phyloP scores from a whole-genome alignment of 1,140 invertebrate species.

The Chironomus striatipennis region DNA sequence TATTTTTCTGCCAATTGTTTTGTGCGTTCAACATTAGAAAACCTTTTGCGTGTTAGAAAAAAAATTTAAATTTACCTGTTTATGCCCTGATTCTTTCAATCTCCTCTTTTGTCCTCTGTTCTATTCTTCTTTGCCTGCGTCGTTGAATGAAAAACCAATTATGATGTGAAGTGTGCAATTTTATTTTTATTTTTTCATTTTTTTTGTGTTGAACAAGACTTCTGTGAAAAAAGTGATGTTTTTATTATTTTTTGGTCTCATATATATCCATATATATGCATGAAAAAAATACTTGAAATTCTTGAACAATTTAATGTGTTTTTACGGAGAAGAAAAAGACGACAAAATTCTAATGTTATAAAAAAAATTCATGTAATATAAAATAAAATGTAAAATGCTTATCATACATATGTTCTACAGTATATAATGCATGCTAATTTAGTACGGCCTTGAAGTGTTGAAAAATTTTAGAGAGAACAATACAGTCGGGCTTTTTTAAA shows the following conservation, averaged over 20 bases:
- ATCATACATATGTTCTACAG: too few relatives aligned
- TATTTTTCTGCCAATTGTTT: background rate
- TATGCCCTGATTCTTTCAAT: background rate
- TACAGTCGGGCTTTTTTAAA: too few relatives aligned
- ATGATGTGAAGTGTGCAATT: constrained; percentile 12
- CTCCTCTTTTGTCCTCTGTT: background rate
- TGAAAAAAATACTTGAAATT: background rate
- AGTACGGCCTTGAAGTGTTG: too few relatives aligned
- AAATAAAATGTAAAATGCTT: too few relatives aligned
- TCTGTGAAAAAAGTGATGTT: background rate
- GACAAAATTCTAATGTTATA: too few relatives aligned
- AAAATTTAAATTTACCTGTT: background rate
- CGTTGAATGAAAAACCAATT: background rate
- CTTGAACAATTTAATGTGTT: too few relatives aligned
- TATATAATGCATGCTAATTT: too few relatives aligned
- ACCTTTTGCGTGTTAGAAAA: constrained; percentile 4
- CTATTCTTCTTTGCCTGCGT: background rate
- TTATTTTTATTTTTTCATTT: background rate
- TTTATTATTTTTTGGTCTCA: background rate
- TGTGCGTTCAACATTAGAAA: too few relatives aligned
- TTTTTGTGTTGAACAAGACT: background rate
- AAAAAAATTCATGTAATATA: too few relatives aligned
- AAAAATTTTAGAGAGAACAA: too few relatives aligned
- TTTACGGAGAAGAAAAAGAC: too few relatives aligned
- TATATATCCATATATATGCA: too few relatives aligned